Percentiles rank a stretch among this genome's conserved stretches.
phyloP scores from a whole-genome alignment of 2,113 vertebrate genomes.

The Mus spicilegus region DNA sequence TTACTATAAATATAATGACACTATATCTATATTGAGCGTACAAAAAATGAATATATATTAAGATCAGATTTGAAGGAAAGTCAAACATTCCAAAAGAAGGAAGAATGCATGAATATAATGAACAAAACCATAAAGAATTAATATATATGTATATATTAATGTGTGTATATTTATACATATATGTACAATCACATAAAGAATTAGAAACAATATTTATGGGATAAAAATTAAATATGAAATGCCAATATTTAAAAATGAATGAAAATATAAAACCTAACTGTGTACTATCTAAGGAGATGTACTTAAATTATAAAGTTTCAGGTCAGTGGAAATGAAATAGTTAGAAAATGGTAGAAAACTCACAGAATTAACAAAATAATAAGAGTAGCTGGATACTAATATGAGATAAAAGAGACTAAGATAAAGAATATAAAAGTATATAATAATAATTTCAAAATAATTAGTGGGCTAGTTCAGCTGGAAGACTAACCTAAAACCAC shows the following conservation, averaged over 20 bases:
- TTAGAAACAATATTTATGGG: not conserved
- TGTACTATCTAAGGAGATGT: not conserved
- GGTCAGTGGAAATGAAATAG: not conserved
- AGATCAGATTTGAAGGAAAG: not conserved
- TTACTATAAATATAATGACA: not conserved
- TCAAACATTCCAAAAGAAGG: not conserved
- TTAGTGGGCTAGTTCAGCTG: not conserved
- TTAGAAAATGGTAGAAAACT: not conserved
- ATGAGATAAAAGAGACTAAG: not conserved
- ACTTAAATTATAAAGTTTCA: conserved; percentile 7
- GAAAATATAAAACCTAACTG: conserved; percentile 1
- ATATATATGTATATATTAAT: not conserved
- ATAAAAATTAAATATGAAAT: conserved; percentile 4
- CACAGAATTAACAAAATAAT: not conserved
- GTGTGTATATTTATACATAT: too few relatives aligned
- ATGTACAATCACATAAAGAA: not conserved
- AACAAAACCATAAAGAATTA: not conserved
- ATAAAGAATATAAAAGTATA: conserved; percentile 2
- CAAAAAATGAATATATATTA: not conserved
- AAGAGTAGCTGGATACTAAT: not conserved
- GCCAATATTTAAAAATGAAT: not conserved
- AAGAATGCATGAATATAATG: not conserved
- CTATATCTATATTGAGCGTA: not conserved
- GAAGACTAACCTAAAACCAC: not conserved
- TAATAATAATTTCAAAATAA: conserved; percentile 21